Percentiles rank a stretch among this genome's conserved stretches.
These are phyloP conservation scores for Rhynchonema sp. DNA, from an alignment of 2,888 invertebrate genomes.

Conservation along the genomic window DNA sequence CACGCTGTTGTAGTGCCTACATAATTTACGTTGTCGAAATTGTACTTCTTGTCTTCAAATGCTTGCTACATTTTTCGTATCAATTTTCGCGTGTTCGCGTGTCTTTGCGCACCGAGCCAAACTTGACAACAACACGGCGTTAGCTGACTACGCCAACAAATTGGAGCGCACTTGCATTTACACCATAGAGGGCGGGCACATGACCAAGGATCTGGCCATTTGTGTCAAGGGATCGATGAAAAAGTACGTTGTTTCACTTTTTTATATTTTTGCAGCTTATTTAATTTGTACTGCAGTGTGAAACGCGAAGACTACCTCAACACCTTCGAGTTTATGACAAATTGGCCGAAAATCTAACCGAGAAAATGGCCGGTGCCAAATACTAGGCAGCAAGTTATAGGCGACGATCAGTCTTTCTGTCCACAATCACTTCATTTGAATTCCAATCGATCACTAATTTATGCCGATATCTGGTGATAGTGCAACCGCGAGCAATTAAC, in stretches of 20 bases:
- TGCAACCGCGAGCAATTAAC: too few species aligned
- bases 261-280: neutral
- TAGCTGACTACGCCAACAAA: too few species aligned
- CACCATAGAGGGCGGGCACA: slow-evolving; percentile 76
- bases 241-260: slow-evolving; percentile 36
- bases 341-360: slow-evolving; percentile 59
- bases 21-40: too few species aligned
- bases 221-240: slow-evolving; percentile 71
- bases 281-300: slow-evolving; percentile 31
- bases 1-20: too few species aligned
- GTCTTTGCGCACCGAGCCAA: slow-evolving; percentile 82
- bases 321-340: slow-evolving; percentile 93
- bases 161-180: slow-evolving; percentile 60
- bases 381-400: too few species aligned
- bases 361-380: slow-evolving; percentile 19
- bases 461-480: too few species aligned
- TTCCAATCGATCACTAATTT: too few species aligned
- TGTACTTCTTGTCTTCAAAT: too few species aligned
- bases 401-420: too few species aligned
- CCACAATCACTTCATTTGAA: too few species aligned
- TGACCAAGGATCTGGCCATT: slow-evolving; percentile 97
- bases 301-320: slow-evolving; percentile 67
- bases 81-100: slow-evolving; percentile 93
- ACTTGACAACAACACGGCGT: slow-evolving; percentile 75
- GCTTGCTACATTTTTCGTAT: slow-evolving; percentile 42